Percentiles rank a stretch among this genome's conserved stretches.
Evolutionary conservation across 2,797 vertebrate species (phyloP).

Genomic region (Chiroxiphia lanceolata): DNA sequence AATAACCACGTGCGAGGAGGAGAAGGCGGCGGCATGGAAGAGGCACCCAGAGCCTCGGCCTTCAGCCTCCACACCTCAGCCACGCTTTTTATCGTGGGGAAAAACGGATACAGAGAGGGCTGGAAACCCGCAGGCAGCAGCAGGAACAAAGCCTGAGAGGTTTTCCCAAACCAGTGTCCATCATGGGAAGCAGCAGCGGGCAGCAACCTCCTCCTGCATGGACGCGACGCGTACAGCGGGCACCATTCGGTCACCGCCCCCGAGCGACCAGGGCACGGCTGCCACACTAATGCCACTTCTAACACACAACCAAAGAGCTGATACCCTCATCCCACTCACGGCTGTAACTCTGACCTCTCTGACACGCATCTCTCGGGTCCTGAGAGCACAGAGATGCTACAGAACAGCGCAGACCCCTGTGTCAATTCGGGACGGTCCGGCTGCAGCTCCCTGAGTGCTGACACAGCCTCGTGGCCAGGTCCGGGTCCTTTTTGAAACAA

Average conservation of each 20-base stretch:
- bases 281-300: neutral
- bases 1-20: fast-evolving
- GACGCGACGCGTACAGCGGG: fast-evolving
- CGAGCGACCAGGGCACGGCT: fast-evolving
- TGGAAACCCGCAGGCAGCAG: fast-evolving
- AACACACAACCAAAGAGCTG: fast-evolving
- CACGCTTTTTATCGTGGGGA: fast-evolving
- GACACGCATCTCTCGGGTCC: neutral
- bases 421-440: neutral
- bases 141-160: neutral
- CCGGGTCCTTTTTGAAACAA: neutral
- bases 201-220: neutral
- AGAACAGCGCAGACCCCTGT: neutral
- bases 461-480: neutral
- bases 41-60: neutral
- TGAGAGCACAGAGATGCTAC: neutral
- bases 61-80: neutral
- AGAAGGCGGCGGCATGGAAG: fast-evolving
- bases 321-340: fast-evolving
- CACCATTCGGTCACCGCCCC: fast-evolving
- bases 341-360: neutral
- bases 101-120: neutral
- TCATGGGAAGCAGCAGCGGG: fast-evolving
- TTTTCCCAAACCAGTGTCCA: neutral
- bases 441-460: neutral